Evolutionary conservation across 1,140 invertebrate species (phyloP).

Genomic region (Caligus rogercresseyi): DNA sequence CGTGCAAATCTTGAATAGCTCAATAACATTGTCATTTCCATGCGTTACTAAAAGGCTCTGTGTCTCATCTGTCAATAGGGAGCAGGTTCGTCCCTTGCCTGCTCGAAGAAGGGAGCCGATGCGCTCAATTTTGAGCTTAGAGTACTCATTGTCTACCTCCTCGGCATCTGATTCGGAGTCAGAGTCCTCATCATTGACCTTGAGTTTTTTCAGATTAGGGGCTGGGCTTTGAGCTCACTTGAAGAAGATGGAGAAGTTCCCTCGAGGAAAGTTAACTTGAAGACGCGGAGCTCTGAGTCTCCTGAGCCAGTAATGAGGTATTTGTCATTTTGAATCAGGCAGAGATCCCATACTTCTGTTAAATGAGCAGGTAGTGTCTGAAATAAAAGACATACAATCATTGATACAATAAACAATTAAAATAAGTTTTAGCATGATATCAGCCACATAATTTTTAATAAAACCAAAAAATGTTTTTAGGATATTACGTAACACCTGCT

Average conservation of each 20-base stretch:
- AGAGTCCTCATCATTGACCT: conserved; percentile 26
- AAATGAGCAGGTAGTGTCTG: conserved; percentile 47
- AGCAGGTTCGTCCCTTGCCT: conserved; percentile 50
- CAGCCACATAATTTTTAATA: no score
- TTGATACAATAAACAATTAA: no score
- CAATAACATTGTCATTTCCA: conserved; percentile 57
- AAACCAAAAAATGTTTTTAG: no score
- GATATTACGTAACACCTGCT: no score
- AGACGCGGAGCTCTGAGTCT: conserved; percentile 66
- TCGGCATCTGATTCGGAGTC: conserved; percentile 36
- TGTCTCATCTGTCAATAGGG: conserved; percentile 42
- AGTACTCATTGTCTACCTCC: conserved; percentile 32
- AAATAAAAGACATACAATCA: no score
- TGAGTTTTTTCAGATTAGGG: conserved; percentile 27
- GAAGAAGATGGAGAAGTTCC: neutral
- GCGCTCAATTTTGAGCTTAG: conserved; percentile 24
- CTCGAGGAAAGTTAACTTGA: conserved; percentile 37
- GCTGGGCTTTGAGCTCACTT: conserved; percentile 19
- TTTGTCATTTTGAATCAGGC: conserved; percentile 53
- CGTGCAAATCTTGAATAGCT: conserved; percentile 60
- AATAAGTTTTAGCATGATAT: no score
- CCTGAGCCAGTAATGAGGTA: conserved; percentile 67
- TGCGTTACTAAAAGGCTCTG: conserved; percentile 56
- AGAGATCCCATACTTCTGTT: conserved; percentile 57
- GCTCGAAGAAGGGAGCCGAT: conserved; percentile 54